Conservation (phyloP, 2,888 invertebrate genomes). For the Heliconius cydno region DNA sequence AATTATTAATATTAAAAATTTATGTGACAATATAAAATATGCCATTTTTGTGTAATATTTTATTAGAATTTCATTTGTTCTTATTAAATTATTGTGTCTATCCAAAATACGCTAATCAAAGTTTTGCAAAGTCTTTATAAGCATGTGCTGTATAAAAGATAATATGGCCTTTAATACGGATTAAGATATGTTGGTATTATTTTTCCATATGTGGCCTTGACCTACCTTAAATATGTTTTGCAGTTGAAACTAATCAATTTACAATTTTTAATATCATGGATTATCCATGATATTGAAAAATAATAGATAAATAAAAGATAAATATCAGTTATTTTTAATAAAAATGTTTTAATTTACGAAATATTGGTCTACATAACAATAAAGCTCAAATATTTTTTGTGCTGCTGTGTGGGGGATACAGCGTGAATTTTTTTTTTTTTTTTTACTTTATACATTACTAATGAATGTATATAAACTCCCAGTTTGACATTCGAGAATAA, state of each 20-base stretch:
- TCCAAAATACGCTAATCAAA: not conserved
- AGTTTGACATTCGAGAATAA: not conserved
- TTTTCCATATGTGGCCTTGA: slow-evolving; percentile 16
- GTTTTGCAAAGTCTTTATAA: not conserved
- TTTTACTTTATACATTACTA: too few species aligned
- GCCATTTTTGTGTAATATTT: too few species aligned
- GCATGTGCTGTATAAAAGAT: not conserved
- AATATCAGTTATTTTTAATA: not conserved
- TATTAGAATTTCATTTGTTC: not conserved
- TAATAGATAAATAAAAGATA: not conserved
- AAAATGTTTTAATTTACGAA: too few species aligned
- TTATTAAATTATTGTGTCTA: not conserved
- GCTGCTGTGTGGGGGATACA: too few species aligned
- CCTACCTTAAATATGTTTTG: slow-evolving; percentile 27
- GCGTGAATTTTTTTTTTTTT: too few species aligned
- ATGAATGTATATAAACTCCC: not conserved
- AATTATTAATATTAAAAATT: too few species aligned
- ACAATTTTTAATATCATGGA: not conserved
- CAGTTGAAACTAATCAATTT: slow-evolving; percentile 5
- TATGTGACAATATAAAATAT: too few species aligned
- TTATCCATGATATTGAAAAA: slow-evolving; percentile 14
- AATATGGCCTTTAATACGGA: slow-evolving; percentile 14
- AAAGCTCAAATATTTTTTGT: too few species aligned
- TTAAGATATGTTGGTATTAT: slow-evolving; percentile 13
- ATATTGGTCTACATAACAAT: too few species aligned